Evolutionary conservation across 2,113 vertebrate species (phyloP).

Genomic region (Gobio gobio): DNA sequence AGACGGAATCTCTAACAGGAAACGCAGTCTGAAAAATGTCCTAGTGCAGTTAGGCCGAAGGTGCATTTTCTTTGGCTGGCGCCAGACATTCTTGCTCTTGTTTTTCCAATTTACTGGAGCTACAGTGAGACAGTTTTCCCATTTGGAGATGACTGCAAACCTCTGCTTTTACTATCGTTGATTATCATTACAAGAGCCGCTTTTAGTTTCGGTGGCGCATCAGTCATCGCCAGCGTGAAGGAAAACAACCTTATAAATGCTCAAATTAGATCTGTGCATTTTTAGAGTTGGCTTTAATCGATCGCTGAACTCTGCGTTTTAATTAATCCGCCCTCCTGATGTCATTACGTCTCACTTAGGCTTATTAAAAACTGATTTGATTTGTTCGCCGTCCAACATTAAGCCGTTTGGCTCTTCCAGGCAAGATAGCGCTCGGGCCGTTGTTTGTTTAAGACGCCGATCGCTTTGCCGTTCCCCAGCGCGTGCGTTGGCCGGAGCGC

Average conservation of each 20-base stretch:
- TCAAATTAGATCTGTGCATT: constrained; percentile 3
- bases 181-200: constrained; percentile 44
- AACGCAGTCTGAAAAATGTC: constrained; percentile 62
- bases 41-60: constrained; percentile 58
- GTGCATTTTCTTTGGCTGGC: constrained; percentile 61
- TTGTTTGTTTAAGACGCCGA: constrained; percentile 53
- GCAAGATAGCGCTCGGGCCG: constrained; percentile 1
- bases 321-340: constrained; percentile 22
- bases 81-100: constrained; percentile 61
- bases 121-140: constrained; percentile 58
- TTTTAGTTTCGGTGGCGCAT: neutral
- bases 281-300: constrained; percentile 17
- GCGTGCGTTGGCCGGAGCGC: constrained; percentile 31
- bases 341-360: constrained; percentile 28
- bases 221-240: neutral
- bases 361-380: constrained; percentile 30
- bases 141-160: constrained; percentile 58
- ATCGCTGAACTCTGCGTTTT: neutral
- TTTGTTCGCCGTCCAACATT: constrained; percentile 6
- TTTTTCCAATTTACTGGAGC: constrained; percentile 60
- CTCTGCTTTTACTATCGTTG: constrained; percentile 50
- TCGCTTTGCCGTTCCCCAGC: constrained; percentile 43
- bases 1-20: constrained; percentile 62
- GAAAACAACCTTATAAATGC: neutral
- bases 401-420: constrained; percentile 12